Conservation (phyloP, 2,888 invertebrate genomes). For the Lepidochrysops patricia region DNA sequence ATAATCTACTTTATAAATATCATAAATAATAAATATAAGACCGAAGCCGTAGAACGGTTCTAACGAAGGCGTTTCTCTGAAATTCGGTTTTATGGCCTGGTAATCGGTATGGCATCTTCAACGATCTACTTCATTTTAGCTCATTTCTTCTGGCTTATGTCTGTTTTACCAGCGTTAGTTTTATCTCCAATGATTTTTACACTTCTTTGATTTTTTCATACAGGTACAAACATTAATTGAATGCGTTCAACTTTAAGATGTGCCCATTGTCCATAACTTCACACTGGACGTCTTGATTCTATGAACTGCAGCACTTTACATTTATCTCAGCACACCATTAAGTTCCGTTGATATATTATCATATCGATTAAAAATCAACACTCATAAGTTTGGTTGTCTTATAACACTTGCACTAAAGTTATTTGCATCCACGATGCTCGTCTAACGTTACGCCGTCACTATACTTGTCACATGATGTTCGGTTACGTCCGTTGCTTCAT, state of each 20-base stretch:
- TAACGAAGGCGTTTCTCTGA: not conserved
- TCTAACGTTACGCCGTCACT: not conserved
- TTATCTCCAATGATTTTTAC: too few relatives aligned
- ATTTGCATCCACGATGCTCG: not conserved
- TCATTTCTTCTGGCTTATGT: too few relatives aligned
- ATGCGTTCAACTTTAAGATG: too few relatives aligned
- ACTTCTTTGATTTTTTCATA: too few relatives aligned
- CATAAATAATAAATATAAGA: not conserved
- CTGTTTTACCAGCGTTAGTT: too few relatives aligned
- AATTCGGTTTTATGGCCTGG: not conserved
- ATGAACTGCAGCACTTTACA: not conserved
- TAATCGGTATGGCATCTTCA: not conserved
- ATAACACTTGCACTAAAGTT: not conserved
- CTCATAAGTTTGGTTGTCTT: too few relatives aligned
- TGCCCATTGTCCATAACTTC: too few relatives aligned
- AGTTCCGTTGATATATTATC: too few relatives aligned
- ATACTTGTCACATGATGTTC: conserved; percentile 22
- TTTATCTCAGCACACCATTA: too few relatives aligned
- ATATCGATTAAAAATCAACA: too few relatives aligned
- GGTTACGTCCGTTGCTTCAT: conserved; percentile 30
- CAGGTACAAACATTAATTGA: too few relatives aligned
- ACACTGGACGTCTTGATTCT: too few relatives aligned
- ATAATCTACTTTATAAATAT: not conserved
- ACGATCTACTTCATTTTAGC: not conserved
- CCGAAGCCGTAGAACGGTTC: not conserved